Base-by-base conservation (phyloP, 2,113 vertebrate genomes). In the Lethenteron reissneri region DNA sequence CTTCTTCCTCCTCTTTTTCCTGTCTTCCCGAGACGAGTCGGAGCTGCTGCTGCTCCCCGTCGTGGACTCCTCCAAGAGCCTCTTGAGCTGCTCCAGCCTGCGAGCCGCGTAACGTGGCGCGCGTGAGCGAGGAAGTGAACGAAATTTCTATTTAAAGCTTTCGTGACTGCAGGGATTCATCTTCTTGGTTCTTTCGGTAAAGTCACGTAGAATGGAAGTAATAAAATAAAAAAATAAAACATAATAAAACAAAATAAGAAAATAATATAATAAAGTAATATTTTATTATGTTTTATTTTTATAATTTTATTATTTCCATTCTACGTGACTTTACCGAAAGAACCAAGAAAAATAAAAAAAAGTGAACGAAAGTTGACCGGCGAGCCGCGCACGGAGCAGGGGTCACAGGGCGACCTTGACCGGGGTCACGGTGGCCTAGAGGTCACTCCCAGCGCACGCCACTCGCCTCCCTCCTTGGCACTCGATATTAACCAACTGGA, bases 41-140 rank as follows among this genome's bases (percentile, higher is more conserved):
- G 80, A 74, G 75, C 81, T 82, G 60, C 83, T 78, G 1, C 83
- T 78, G 1, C 87, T 84, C 69, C 85, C 85, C 11, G 90, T 90
- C 71, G 87, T 92, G 73, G 87, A 87, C 75, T 92, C 90, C 73
- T 89, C 87, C 17, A 97, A 84, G 57, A 96, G 82, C 77, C 88
- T 85, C 76, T 86, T 88, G 69, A 95, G 78, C 75, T 97, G 89
- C 79, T 88, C 82, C 79, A 97, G 95, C 81, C 92, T 97, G 74
- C 60, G 77, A 71, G 76, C 57, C 75, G 73, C 57, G 74, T 71
- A 73, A 56, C 56, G 74, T 11, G 71, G 70, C 72, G 57, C 15
- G 57, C 21, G 21, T 21, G 12, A 74, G 19, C 64, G 57, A 58
- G 15, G 10, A 68, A 56, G 11, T 56, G 8, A 14, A 21, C 14